Percentiles rank a stretch among this genome's conserved stretches.
phyloP scores from a whole-genome alignment of 2,797 vertebrate genomes.

The Novumbra hubbsi region DNA sequence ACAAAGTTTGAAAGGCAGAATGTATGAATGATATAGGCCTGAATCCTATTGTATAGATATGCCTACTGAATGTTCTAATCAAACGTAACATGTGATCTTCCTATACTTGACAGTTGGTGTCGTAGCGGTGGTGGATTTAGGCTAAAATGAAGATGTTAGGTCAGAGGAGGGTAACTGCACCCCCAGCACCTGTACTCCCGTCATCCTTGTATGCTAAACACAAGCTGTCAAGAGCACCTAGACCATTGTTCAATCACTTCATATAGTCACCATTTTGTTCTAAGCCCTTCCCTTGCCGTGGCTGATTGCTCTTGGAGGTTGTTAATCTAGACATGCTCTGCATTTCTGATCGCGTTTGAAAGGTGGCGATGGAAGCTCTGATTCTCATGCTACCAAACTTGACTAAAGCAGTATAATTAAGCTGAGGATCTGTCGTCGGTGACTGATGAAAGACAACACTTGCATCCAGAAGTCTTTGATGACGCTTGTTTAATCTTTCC shows the following conservation, averaged over 20 bases:
- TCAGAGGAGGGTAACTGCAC: too few species aligned
- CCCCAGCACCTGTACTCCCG: too few species aligned
- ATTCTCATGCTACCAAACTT: constrained; percentile 38
- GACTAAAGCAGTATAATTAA: constrained; percentile 66
- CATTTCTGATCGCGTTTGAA: constrained; percentile 66
- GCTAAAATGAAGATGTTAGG: too few species aligned
- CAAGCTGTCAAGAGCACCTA: constrained; percentile 26
- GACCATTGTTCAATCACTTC: constrained; percentile 30
- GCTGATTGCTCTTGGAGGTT: constrained; percentile 47
- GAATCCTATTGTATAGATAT: too few species aligned
- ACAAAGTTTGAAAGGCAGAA: too few species aligned
- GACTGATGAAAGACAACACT: constrained; percentile 59
- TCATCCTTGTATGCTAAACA: background rate
- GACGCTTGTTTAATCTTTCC: constrained; percentile 58
- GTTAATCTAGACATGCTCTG: constrained; percentile 52
- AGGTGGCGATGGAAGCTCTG: constrained; percentile 64
- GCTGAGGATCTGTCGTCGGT: constrained; percentile 57
- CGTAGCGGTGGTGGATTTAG: too few species aligned
- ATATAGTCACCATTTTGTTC: constrained; percentile 27
- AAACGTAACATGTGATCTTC: too few species aligned
- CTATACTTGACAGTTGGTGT: too few species aligned
- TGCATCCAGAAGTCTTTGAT: constrained; percentile 67
- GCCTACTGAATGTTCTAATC: too few species aligned
- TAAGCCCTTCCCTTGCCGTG: constrained; percentile 15
- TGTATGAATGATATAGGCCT: too few species aligned